These are phyloP conservation scores for Nudaria mundana DNA, from an alignment of 2,888 invertebrate genomes.

Conservation along the genomic window DNA sequence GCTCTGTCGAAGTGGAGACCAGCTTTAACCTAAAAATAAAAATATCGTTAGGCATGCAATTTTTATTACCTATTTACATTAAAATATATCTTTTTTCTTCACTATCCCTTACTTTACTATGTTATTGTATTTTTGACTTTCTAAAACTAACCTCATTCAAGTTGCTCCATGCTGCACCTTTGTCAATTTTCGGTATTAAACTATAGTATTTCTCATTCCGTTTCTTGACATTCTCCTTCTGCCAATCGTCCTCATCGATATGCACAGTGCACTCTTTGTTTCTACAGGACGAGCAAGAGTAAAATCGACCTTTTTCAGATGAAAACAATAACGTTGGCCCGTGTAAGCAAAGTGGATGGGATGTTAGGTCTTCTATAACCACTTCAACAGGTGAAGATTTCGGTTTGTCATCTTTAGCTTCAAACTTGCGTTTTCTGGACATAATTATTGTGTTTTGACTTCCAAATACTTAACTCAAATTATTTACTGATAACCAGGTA, in stretches of 20 bases:
- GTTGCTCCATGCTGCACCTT: slow-evolving; percentile 71
- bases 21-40: slow-evolving; percentile 59
- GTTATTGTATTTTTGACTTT: background rate
- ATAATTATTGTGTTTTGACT: too few species aligned
- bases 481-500: too few species aligned
- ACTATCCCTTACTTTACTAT: too few species aligned
- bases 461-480: too few species aligned
- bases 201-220: slow-evolving; percentile 69
- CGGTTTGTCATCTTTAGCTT: slow-evolving; percentile 32
- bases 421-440: slow-evolving; percentile 61
- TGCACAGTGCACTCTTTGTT: slow-evolving; percentile 88
- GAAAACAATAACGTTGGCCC: slow-evolving; percentile 89
- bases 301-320: slow-evolving; percentile 82
- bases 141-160: slow-evolving; percentile 70
- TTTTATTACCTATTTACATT: too few species aligned
- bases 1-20: slow-evolving; percentile 68
- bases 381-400: slow-evolving; percentile 71
- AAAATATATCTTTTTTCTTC: too few species aligned
- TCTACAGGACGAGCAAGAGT: slow-evolving; percentile 91
- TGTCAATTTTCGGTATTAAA: slow-evolving; percentile 75
- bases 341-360: slow-evolving; percentile 87
- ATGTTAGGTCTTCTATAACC: slow-evolving; percentile 76
- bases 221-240: slow-evolving; percentile 68
- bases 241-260: slow-evolving; percentile 79
- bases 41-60: too few species aligned